A percentile compares a stretch with the other conserved stretches of the same genome.
phyloP scores from a whole-genome alignment of 2,888 invertebrate genomes.

The Deroplatys truncata region DNA sequence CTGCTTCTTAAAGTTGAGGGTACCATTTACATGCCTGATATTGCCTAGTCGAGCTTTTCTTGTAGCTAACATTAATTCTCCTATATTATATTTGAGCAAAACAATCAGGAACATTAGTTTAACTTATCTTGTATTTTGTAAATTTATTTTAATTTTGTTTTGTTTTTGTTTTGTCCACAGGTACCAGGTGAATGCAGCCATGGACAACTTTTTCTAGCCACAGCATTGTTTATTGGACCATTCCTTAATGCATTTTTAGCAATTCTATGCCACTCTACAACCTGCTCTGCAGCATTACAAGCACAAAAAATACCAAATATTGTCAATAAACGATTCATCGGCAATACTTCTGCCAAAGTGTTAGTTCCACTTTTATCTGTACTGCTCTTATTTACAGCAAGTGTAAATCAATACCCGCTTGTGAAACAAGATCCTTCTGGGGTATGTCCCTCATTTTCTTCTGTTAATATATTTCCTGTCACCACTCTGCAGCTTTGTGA shows the following conservation, averaged over 20 bases:
- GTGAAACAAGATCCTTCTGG: background rate
- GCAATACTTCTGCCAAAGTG: conserved; percentile 4
- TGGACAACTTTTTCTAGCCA: background rate
- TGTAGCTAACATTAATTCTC: no score
- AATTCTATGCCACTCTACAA: conserved; percentile 36
- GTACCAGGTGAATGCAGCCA: background rate
- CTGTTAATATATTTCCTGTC: background rate
- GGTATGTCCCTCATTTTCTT: background rate
- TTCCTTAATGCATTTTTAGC: conserved; percentile 42
- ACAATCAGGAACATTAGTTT: no score
- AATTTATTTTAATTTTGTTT: no score
- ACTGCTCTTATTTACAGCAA: conserved; percentile 27
- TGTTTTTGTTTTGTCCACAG: background rate
- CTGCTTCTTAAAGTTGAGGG: no score
- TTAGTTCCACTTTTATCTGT: conserved; percentile 3
- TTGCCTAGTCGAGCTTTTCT: no score
- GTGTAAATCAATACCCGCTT: background rate
- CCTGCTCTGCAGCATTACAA: background rate
- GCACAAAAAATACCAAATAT: background rate
- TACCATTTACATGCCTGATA: no score
- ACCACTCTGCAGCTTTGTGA: background rate
- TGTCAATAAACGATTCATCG: background rate
- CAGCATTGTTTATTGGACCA: conserved; percentile 39
- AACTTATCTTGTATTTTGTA: no score
- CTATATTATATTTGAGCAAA: no score